Base-by-base conservation (phyloP, 2,113 vertebrate species). In the Cyprinodon variegatus region DNA sequence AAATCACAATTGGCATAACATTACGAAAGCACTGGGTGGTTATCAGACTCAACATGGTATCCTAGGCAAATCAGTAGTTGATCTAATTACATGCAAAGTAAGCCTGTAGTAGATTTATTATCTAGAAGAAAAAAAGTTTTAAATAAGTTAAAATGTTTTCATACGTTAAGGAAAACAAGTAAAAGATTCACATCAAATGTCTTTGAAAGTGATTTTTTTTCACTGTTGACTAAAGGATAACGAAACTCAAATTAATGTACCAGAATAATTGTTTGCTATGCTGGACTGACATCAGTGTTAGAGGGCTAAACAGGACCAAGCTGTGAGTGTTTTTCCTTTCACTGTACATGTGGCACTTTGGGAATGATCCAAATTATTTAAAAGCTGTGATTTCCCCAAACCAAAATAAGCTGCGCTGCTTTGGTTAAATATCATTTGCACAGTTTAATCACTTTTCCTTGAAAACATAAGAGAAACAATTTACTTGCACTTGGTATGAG, bases 281-380 rank as follows among this genome's bases (percentile, higher is more conserved):
- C 36, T 15, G 53, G 63, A 76, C 8, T 68, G 22, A 4, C 20
- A 8, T 3, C 12, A 46, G 76, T 66, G 65, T 68, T 29, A 62
- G 40, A 0, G 17, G 9, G 64, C 9, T 60, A 15, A 65, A 59
- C n/a, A 48, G 9, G 8, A 66, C 4, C 20, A 46, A 20, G 5
- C 12, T 57, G 65, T 65, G 68, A 45, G 39, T 43, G 0, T 61
- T 36, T 3, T 70, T n/a, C 29, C 9, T 76, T 72, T 63, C 5
- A 61, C 53, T 93, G 92, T 83, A 90, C 79, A 92, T 93, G 93
- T 94, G 93, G 90, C 92, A 90, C 1, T 71, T 91, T 90, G 83
- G 83, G 61, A 11, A 74, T 41, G 80, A 81, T 84, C 91, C 90
- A 90, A 65, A 83, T 76, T 9, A 57, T 46, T 45, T 46, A 45